Evolutionary conservation across 2,113 vertebrate genomes (phyloP).

Genomic region (Leucoraja erinaceus): DNA sequence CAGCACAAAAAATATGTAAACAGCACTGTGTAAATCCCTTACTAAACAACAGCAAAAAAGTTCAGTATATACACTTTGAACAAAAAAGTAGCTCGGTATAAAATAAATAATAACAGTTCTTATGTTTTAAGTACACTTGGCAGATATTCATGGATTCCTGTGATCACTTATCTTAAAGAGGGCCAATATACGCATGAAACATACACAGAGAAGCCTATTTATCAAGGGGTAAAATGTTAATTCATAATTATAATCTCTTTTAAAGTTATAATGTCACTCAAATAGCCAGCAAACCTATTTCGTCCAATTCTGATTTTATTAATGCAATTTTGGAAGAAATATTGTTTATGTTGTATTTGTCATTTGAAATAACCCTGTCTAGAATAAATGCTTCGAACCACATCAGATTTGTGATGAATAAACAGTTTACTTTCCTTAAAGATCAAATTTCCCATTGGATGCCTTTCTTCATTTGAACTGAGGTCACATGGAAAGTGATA

Average conservation of each 20-base stretch:
- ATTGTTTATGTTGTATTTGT: neutral
- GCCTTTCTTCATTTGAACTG: neutral
- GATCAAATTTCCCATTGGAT: neutral
- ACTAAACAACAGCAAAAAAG: no score
- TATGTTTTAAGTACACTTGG: neutral
- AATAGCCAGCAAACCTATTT: neutral
- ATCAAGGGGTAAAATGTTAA: neutral
- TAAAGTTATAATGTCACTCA: neutral
- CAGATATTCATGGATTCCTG: neutral
- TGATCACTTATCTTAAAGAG: constrained; percentile 1
- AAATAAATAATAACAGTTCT: no score
- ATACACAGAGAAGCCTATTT: neutral
- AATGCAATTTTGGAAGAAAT: neutral
- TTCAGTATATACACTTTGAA: no score
- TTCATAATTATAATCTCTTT: no score
- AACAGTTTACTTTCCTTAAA: neutral
- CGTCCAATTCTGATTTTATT: neutral
- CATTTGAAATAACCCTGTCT: neutral
- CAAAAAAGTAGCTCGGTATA: no score
- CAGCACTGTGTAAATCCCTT: no score
- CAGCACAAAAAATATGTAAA: no score
- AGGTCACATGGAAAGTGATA: neutral
- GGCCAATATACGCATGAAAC: neutral
- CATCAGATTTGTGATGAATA: neutral
- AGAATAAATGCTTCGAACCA: neutral